phyloP scores from a whole-genome alignment of 2,797 vertebrate species.

The Melanotaenia parkinsoni region DNA sequence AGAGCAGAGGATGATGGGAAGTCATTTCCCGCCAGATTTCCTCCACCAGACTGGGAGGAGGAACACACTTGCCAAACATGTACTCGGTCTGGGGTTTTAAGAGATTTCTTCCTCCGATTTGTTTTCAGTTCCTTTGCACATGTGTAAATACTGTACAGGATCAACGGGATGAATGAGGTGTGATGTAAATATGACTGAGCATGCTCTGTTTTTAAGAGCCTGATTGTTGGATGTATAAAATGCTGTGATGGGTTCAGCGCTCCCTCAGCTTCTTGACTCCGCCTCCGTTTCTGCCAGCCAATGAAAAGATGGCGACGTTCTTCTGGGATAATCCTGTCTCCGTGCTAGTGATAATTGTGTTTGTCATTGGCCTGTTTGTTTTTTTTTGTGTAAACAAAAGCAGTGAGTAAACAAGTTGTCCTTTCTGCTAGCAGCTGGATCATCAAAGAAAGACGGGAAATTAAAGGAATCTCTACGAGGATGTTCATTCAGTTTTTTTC shows the following conservation, averaged over 20 bases:
- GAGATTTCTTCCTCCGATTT: conserved; percentile 44
- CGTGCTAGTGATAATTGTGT: conserved; percentile 63
- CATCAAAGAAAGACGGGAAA: neutral
- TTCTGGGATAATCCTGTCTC: conserved; percentile 58
- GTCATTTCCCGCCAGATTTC: conserved; percentile 30
- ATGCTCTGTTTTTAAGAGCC: conserved; percentile 73
- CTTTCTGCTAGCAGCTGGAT: conserved; percentile 10
- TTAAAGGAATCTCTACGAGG: neutral
- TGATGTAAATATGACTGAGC: conserved; percentile 59
- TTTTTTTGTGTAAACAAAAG: conserved; percentile 47
- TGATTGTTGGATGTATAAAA: conserved; percentile 58
- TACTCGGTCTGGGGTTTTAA: conserved; percentile 15
- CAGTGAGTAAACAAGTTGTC: conserved; percentile 22
- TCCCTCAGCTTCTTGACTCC: conserved; percentile 46
- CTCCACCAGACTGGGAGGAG: neutral
- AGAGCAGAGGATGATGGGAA: conserved; percentile 50
- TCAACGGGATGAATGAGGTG: conserved; percentile 39
- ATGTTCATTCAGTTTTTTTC: neutral
- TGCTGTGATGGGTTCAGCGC: conserved; percentile 68
- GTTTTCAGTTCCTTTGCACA: conserved; percentile 69
- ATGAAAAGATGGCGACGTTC: conserved; percentile 52
- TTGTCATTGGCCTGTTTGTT: conserved; percentile 59
- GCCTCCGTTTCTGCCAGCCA: conserved; percentile 44
- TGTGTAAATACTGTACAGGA: conserved; percentile 82
- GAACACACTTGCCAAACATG: conserved; percentile 37